These are phyloP conservation scores for Sylvietta virens DNA, from an alignment of 2,113 vertebrate genomes.

Conservation along the genomic window DNA sequence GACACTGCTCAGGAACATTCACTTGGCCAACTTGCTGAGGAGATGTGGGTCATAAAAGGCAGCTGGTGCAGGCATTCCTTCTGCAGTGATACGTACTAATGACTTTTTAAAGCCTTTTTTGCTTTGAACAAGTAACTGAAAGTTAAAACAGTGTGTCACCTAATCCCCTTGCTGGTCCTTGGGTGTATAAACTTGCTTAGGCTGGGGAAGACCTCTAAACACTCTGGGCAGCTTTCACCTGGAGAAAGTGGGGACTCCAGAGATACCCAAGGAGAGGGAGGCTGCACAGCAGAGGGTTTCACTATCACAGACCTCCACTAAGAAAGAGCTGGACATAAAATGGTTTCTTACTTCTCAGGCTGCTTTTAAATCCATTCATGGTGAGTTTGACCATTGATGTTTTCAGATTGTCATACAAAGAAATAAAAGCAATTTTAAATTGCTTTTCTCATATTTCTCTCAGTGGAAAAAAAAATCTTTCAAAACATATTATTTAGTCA, in stretches of 20 bases:
- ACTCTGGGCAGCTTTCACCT: neutral
- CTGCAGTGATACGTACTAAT: accelerated
- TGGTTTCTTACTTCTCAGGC: neutral
- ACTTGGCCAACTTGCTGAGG: neutral
- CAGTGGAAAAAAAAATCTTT: neutral
- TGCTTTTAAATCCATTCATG: neutral
- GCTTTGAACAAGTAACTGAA: neutral
- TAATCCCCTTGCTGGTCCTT: neutral
- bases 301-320: neutral
- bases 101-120: neutral
- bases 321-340: neutral
- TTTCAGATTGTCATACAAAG: neutral
- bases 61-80: neutral
- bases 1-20: neutral
- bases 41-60: neutral
- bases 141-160: neutral
- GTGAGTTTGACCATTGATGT: neutral
- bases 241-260: neutral
- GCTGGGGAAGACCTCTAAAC: neutral
- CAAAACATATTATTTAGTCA: neutral
- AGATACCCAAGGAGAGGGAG: neutral
- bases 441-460: neutral
- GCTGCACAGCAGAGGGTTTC: neutral
- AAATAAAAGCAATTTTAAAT: neutral
- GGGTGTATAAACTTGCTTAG: neutral